Evolutionary conservation across 1,140 invertebrate species (phyloP).

Genomic region (Xylocopa sonorina): DNA sequence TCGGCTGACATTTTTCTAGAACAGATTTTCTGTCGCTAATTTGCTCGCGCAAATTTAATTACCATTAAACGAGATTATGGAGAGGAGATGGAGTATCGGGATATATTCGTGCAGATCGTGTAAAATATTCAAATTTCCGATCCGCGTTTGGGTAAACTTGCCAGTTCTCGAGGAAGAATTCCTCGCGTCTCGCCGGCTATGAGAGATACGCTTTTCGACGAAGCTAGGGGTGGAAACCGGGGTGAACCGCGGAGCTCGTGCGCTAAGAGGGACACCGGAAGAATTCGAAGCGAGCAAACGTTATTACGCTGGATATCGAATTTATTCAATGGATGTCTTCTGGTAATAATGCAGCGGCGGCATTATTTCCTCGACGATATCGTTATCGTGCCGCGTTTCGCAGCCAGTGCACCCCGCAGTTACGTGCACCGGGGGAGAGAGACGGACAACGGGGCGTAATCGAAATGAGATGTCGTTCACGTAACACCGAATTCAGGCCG

Average conservation of each 20-base stretch:
- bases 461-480: constrained; percentile 10
- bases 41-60: too few species aligned
- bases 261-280: not conserved
- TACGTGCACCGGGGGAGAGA: not conserved
- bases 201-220: not conserved
- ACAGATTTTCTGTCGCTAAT: too few species aligned
- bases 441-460: constrained; percentile 10
- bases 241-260: not conserved
- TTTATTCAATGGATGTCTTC: constrained; percentile 24
- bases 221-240: not conserved
- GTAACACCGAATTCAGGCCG: not conserved
- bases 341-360: constrained; percentile 18
- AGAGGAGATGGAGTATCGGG: too few species aligned
- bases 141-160: not conserved
- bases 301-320: constrained; percentile 56
- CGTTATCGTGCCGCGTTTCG: not conserved
- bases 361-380: constrained; percentile 33
- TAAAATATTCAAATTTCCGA: not conserved
- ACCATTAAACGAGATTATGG: too few species aligned
- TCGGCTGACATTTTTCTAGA: too few species aligned
- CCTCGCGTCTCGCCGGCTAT: not conserved
- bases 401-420: not conserved
- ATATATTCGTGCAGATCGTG: not conserved
- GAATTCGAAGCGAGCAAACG: constrained; percentile 36
- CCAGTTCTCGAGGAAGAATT: not conserved